phyloP scores from a whole-genome alignment of 2,888 invertebrate genomes.

The Actias luna region DNA sequence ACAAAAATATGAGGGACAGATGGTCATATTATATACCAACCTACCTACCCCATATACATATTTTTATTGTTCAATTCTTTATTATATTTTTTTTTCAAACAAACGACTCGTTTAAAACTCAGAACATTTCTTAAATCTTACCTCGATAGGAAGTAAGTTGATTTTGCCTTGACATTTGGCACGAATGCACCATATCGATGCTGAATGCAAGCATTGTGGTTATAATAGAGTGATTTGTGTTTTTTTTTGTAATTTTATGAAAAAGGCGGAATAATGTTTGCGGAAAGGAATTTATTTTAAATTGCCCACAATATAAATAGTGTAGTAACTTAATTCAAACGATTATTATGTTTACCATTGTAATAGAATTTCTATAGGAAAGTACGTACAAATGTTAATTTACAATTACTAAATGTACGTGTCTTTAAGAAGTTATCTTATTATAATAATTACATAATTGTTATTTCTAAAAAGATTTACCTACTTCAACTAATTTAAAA shows the following conservation, averaged over 20 bases:
- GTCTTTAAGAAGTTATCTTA: neutral
- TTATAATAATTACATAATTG: too few relatives aligned
- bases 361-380: neutral
- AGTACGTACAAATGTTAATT: too few relatives aligned
- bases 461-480: too few relatives aligned
- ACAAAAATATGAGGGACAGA: slow-evolving; percentile 55
- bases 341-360: neutral
- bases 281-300: slow-evolving; percentile 7
- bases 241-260: slow-evolving; percentile 22
- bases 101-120: slow-evolving; percentile 23
- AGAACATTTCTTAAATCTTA: slow-evolving; percentile 2
- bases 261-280: slow-evolving; percentile 8
- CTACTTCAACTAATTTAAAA: too few relatives aligned
- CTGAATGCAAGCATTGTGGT: slow-evolving; percentile 20
- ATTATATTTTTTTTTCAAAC: slow-evolving; percentile 44
- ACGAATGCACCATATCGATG: slow-evolving; percentile 24
- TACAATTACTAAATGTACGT: too few relatives aligned
- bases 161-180: slow-evolving; percentile 17
- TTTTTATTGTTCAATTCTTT: slow-evolving; percentile 50
- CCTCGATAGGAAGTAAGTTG: slow-evolving; percentile 18
- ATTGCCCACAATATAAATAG: slow-evolving; percentile 2
- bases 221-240: slow-evolving; percentile 39
- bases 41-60: slow-evolving; percentile 48
- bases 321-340: neutral
- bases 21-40: slow-evolving; percentile 44